Evolutionary conservation across 1,140 invertebrate species (phyloP), one percentile per base, ranked within the genome.

Genomic region (Telenomus remus): DNA sequence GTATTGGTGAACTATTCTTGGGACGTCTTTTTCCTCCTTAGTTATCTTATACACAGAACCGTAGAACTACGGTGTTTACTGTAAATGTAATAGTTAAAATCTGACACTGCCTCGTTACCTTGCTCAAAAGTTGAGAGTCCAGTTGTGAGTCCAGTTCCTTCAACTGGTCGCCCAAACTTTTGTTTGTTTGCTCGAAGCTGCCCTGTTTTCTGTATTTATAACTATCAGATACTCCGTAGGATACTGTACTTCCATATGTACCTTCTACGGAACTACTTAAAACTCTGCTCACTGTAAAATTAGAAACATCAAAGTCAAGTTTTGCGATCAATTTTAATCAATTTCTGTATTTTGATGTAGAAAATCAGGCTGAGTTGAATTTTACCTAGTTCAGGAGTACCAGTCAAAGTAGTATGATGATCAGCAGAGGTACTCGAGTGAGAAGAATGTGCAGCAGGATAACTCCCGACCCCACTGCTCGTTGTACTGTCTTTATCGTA

Each of bases 81-180:
- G 11, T 63, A 55, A 68, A 66, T n/a, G 11, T 15, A 55, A 55
- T 27, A 27, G 6, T 78, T 82, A 83, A 65, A 76, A 79, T 79
- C 71, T 80, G 76, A 79, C 19, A 84, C 72, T 83, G 79, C 83
- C 71, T 84, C 82, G 89, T 87, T 91, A 93, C 92, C 92, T 93
- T 93, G 87, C 91, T 92, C 73, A 92, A 88, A 57, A 93, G 89
- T 72, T 93, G 92, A 63, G 91, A 92, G 80, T 95, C 94, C 68
- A 95, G 90, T 86, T 93, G 92, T 63, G 91, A 92, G 80, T 95
- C 94, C 68, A 95, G 90, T 86, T 95, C 93, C 87, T 95, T 95
- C 57, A 95, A 86, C 85, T 95, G 93, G 86, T 94, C 93, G 82
- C 95, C 94, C 60, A 95, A 89, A 48, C 93, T 93, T 80, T 94